These are phyloP conservation scores for Mirounga angustirostris DNA, from an alignment of 2,113 vertebrate species.

Conservation along the genomic window DNA sequence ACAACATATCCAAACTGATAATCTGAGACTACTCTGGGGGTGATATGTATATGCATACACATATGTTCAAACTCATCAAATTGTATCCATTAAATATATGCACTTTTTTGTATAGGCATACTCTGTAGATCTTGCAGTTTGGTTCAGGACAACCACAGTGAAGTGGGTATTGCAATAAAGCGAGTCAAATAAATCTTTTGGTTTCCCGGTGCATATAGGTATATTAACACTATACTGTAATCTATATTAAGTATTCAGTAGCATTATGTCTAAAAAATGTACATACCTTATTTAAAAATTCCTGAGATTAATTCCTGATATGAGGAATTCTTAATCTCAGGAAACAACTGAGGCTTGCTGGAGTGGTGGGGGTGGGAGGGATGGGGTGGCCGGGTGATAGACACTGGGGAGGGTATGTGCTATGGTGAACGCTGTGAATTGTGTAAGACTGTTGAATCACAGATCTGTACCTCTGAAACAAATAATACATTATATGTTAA, in stretches of 20 bases:
- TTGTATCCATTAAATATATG: background rate
- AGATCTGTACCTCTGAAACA: no score
- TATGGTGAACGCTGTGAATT: no score
- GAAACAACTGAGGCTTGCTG: no score
- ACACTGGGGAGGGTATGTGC: no score
- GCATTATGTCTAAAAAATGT: background rate
- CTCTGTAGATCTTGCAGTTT: background rate
- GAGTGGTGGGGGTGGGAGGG: no score
- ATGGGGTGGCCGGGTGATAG: no score
- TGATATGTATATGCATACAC: background rate
- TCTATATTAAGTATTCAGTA: background rate
- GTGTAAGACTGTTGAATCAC: no score
- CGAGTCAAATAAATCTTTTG: background rate
- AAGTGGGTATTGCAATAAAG: background rate
- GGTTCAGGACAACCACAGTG: background rate
- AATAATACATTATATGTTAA: no score
- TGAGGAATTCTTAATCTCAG: no score
- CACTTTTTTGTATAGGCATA: background rate
- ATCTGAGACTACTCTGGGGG: background rate
- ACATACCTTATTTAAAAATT: background rate
- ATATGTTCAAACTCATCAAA: background rate
- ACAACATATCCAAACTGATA: slow-evolving; percentile 3
- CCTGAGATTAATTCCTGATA: no score
- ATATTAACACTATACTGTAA: background rate
- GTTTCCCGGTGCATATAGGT: background rate